Base-by-base conservation (phyloP, 2,113 vertebrate genomes). In the Trichechus manatus region DNA sequence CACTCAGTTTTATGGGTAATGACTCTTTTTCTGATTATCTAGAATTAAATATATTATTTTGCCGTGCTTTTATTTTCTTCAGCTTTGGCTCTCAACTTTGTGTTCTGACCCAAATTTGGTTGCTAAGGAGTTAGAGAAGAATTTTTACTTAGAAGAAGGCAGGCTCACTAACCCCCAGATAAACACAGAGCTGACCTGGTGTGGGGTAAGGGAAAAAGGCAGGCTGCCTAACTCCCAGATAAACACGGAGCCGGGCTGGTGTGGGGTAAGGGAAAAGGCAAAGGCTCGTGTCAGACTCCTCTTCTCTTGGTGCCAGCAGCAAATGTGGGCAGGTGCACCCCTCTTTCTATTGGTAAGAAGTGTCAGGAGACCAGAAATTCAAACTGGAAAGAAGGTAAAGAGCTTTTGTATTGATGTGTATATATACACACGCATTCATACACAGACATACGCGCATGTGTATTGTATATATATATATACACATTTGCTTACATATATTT, bases 21-120 rank as follows among this genome's bases (percentile, higher is more conserved):
- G 77, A 53, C n/a, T n/a, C 42, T 78, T 78, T 66, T 91, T 27
- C 29, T 66, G 2, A 31, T 9, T 9, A 82, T n/a, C 13, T 70
- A 70, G 20, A 79, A 10, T 56, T 64, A 89, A 47, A 61, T 89
- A 20, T 72, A 89, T 96, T 77, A 33, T 87, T 95, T 94, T 89
- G 39, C 56, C 91, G 95, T 91, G 59, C 10, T 66, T 92, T 92
- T 88, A 85, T 75, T 97, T 96, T 89, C 7, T 64, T 94, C 42
- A 90, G 42, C 39, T 87, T 94, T 87, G 75, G n/a, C 70, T 85
- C n/a, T 29, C 27, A 89, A 9, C 74, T 91, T 93, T 89, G 63
- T 93, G 81, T 93, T 97, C 77, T 91, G 80, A 96, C 88, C 79
- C 77, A 81, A 93, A 93, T 96, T 95, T 92, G 36, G 90, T 94